phyloP scores from a whole-genome alignment of 2,888 invertebrate genomes.

The Pristionchus entomophagus region DNA sequence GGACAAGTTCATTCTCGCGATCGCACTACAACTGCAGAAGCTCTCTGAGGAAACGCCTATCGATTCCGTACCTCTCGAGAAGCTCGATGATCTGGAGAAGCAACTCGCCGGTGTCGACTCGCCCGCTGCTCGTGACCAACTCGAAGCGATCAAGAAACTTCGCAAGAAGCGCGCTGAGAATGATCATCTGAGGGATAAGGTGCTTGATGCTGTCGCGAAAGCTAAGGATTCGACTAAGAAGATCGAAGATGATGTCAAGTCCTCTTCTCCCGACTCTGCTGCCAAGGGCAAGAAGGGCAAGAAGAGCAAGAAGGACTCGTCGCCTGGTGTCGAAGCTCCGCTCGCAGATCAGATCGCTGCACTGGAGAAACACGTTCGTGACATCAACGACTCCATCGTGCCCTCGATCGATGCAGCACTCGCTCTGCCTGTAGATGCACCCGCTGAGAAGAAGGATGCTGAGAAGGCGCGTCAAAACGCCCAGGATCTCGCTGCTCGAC shows the following conservation, averaged over 20 bases:
- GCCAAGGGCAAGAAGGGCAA: conserved; percentile 50
- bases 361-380: neutral
- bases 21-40: conserved; percentile 39
- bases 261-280: conserved; percentile 6
- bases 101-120: conserved; percentile 53
- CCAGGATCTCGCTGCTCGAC: conserved; percentile 20
- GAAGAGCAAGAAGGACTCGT: conserved; percentile 58
- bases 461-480: conserved; percentile 37
- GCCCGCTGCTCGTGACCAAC: conserved; percentile 37
- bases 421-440: conserved; percentile 31
- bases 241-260: conserved; percentile 52
- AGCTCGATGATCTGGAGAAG: conserved; percentile 52
- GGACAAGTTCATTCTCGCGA: conserved; percentile 38
- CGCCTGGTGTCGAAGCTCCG: conserved; percentile 50
- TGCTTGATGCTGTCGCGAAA: conserved; percentile 52
- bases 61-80: neutral
- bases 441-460: conserved; percentile 38
- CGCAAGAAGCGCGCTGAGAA: conserved; percentile 52
- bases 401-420: neutral
- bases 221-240: conserved; percentile 51
- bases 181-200: conserved; percentile 50
- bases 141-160: conserved; percentile 53
- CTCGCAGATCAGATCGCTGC: conserved; percentile 40
- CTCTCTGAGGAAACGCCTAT: conserved; percentile 30
- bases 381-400: conserved; percentile 15